Conservation (phyloP, 2,888 invertebrate species). For the Drosophila neutralis region DNA sequence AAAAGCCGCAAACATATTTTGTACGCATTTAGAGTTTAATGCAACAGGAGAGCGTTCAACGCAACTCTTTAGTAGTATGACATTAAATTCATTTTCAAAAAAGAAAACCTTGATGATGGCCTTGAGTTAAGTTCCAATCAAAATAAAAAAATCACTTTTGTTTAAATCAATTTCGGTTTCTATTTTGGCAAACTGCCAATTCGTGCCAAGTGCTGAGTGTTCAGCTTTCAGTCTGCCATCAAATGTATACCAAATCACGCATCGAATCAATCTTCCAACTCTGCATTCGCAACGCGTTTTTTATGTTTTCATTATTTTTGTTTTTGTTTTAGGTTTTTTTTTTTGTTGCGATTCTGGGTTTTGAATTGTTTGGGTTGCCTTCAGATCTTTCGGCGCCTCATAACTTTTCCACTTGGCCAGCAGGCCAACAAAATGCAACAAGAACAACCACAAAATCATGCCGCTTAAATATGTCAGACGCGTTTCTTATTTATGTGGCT, state of each 20-base stretch:
- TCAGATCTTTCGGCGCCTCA: constrained; percentile 55
- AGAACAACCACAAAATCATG: constrained; percentile 23
- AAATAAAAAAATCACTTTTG: background rate
- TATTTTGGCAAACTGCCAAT: constrained; percentile 10
- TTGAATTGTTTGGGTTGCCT: constrained; percentile 44
- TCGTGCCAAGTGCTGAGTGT: background rate
- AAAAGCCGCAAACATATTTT: background rate
- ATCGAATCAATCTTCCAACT: constrained; percentile 14
- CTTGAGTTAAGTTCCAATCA: background rate
- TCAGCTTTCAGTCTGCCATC: background rate
- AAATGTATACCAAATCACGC: constrained; percentile 28
- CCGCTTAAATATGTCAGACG: constrained; percentile 34
- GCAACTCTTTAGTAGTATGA: background rate
- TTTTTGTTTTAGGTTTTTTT: background rate
- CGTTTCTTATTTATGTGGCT: constrained; percentile 3
- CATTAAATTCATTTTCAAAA: background rate
- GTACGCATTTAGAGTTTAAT: background rate
- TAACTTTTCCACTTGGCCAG: constrained; percentile 56
- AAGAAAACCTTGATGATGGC: background rate
- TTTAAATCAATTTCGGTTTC: background rate
- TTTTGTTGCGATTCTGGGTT: background rate
- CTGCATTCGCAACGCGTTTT: constrained; percentile 24
- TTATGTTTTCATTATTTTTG: background rate
- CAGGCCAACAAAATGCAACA: constrained; percentile 14
- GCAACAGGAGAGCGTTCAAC: background rate